phyloP scores from a whole-genome alignment of 2,797 vertebrate species.

The Esox lucius region DNA sequence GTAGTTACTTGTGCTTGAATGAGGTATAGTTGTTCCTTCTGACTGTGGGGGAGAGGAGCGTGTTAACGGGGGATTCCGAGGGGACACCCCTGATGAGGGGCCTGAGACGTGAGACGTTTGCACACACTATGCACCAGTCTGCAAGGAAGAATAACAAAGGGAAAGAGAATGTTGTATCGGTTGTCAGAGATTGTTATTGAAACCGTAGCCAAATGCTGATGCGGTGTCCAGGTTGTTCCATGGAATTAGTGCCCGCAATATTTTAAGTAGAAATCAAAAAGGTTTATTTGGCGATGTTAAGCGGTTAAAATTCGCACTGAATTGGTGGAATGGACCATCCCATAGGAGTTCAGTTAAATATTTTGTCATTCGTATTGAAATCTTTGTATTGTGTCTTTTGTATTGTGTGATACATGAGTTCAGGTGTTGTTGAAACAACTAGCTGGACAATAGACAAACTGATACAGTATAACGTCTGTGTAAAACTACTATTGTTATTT shows the following conservation, averaged over 20 bases:
- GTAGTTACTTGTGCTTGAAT: not conserved
- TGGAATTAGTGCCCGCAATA: no score
- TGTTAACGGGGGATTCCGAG: not conserved
- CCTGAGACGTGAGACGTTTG: not conserved
- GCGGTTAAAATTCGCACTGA: no score
- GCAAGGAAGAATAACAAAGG: constrained; percentile 8
- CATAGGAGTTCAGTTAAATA: not conserved
- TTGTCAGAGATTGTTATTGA: constrained; percentile 5
- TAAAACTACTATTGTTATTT: constrained; percentile 48
- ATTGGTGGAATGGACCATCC: not conserved
- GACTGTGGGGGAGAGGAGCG: not conserved
- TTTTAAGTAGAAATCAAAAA: no score
- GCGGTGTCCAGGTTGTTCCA: no score
- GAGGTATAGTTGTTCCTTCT: not conserved
- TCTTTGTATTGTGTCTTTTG: constrained; percentile 12
- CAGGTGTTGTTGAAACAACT: constrained; percentile 31
- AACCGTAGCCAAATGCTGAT: not conserved
- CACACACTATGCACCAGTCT: not conserved
- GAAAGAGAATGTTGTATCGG: constrained; percentile 14
- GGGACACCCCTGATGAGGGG: no score
- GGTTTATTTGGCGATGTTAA: no score
- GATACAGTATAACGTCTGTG: constrained; percentile 55
- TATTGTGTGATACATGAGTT: constrained; percentile 25
- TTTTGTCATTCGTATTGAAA: constrained; percentile 34
- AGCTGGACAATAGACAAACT: constrained; percentile 23